These are phyloP conservation scores for Paramacrobiotus metropolitanus DNA, from an alignment of 1,140 invertebrate genomes.

Conservation along the genomic window DNA sequence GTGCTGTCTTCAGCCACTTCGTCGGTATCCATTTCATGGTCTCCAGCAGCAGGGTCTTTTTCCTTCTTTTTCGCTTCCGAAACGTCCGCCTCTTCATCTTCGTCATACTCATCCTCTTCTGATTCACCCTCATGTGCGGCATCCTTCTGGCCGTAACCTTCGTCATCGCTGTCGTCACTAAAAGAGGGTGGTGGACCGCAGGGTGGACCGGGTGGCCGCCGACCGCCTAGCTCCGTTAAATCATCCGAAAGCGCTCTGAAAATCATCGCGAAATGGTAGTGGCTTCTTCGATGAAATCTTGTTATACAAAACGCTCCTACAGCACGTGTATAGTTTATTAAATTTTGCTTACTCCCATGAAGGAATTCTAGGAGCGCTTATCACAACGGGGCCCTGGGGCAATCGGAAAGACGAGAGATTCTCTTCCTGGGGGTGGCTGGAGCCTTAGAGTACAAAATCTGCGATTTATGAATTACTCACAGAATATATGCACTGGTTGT, in stretches of 20 bases:
- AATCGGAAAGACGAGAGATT: too few relatives aligned
- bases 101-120: conserved; percentile 11
- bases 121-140: conserved; percentile 14
- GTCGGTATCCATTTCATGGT: too few relatives aligned
- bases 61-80: too few relatives aligned
- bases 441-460: too few relatives aligned
- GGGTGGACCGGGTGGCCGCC: conserved; percentile 11
- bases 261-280: too few relatives aligned
- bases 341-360: background rate
- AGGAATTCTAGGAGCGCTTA: background rate
- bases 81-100: conserved; percentile 12
- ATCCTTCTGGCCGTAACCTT: conserved; percentile 19
- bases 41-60: too few relatives aligned
- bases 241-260: background rate
- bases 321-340: background rate
- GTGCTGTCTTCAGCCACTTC: too few relatives aligned
- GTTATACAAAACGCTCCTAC: background rate
- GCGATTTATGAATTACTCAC: too few relatives aligned
- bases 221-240: conserved; percentile 9
- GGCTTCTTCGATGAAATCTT: too few relatives aligned
- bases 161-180: conserved; percentile 34
- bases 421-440: too few relatives aligned
- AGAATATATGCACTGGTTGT: conserved; percentile 6
- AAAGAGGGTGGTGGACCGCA: conserved; percentile 28
- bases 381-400: background rate